A percentile compares a stretch with the other conserved stretches of the same genome.
Evolutionary conservation across 1,140 invertebrate species (phyloP).

Genomic region (Brachionus rubens): DNA sequence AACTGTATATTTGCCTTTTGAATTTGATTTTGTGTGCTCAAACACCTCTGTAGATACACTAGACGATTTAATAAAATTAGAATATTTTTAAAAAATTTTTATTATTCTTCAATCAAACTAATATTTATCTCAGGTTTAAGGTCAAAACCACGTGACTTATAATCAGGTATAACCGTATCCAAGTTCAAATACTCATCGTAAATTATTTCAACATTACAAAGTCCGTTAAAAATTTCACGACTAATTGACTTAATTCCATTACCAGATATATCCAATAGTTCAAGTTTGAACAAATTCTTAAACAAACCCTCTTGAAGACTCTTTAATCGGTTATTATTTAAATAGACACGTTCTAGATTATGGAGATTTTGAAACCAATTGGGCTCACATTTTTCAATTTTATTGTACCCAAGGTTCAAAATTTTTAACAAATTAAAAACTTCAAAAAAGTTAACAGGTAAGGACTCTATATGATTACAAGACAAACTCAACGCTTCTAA

Average conservation of each 20-base stretch:
- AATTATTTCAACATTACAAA: neutral
- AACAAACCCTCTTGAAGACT: neutral
- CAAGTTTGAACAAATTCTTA: neutral
- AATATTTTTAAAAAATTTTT: too few relatives aligned
- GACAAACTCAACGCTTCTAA: conserved; percentile 1
- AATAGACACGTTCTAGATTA: neutral
- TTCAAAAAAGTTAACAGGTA: neutral
- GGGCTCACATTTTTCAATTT: neutral
- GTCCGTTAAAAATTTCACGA: neutral
- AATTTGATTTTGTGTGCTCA: too few relatives aligned
- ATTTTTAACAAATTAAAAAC: neutral
- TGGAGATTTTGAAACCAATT: neutral
- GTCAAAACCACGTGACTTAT: neutral
- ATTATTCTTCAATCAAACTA: conserved; percentile 3
- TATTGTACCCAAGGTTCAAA: neutral
- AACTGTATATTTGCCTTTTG: too few relatives aligned
- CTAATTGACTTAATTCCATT: neutral
- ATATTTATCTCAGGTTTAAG: neutral
- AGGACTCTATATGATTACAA: neutral
- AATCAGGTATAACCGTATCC: neutral
- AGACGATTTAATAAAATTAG: too few relatives aligned
- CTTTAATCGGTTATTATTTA: neutral
- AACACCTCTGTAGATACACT: too few relatives aligned
- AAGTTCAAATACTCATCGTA: neutral
- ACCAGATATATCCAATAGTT: neutral